Evolutionary conservation across 1,140 invertebrate genomes (phyloP).

Genomic region (Heterodera carotae): DNA sequence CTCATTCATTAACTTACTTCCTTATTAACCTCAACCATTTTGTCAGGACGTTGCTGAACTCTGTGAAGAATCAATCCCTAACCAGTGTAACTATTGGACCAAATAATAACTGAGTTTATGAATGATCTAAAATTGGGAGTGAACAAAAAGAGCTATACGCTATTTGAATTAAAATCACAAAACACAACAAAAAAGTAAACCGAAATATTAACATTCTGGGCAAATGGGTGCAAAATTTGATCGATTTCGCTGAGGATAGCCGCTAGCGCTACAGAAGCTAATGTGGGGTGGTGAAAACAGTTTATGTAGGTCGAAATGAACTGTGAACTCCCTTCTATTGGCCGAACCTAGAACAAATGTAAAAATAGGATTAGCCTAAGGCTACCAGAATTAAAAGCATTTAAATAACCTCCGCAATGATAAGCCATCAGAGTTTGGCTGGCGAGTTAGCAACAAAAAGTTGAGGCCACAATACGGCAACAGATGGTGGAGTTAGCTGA

Average conservation of each 20-base stretch:
- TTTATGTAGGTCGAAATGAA: background rate
- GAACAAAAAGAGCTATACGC: background rate
- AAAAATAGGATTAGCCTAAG: background rate
- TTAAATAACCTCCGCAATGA: background rate
- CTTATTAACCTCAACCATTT: constrained; percentile 30
- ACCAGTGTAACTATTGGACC: background rate
- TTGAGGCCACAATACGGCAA: too few relatives aligned
- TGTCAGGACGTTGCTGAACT: background rate
- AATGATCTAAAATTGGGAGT: constrained; percentile 1
- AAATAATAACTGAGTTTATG: background rate
- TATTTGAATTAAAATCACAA: background rate
- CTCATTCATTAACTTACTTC: constrained; percentile 25
- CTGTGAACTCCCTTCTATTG: constrained; percentile 2
- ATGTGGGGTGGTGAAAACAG: background rate
- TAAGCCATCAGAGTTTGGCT: background rate
- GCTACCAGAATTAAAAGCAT: background rate
- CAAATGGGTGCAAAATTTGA: background rate
- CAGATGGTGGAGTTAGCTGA: too few relatives aligned
- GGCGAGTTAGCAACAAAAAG: too few relatives aligned
- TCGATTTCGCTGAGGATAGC: background rate
- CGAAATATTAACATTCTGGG: background rate
- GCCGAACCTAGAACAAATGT: background rate
- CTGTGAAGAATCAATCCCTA: background rate
- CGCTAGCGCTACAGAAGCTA: background rate
- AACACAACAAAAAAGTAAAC: background rate